These are phyloP conservation scores for Saxidomus purpurata DNA, from an alignment of 1,140 invertebrate species.

Conservation along the genomic window DNA sequence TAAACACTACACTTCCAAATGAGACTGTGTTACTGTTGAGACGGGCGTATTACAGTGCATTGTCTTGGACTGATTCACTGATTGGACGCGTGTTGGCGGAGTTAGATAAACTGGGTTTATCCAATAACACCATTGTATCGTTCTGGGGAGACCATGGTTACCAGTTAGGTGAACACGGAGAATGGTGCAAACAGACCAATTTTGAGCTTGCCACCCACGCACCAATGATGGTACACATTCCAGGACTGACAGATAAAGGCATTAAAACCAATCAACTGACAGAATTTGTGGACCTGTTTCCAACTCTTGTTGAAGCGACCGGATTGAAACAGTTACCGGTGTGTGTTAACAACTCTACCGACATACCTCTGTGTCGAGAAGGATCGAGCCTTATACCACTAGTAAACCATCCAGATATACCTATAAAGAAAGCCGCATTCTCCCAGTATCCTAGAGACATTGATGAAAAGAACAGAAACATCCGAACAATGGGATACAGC, in stretches of 20 bases:
- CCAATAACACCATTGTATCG: conserved; percentile 91
- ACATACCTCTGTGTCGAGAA: conserved; percentile 89
- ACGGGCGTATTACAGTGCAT: conserved; percentile 91
- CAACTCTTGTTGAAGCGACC: conserved; percentile 92
- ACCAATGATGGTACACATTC: conserved; percentile 56
- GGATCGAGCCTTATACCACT: conserved; percentile 89
- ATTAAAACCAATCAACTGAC: conserved; percentile 86
- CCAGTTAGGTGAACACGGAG: conserved; percentile 93
- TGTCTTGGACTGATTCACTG: conserved; percentile 92
- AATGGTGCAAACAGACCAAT: conserved; percentile 96
- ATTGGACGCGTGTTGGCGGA: conserved; percentile 90
- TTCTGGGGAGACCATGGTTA: conserved; percentile 95
- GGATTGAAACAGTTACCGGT: conserved; percentile 88
- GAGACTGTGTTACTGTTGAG: conserved; percentile 49
- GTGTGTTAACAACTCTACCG: conserved; percentile 87
- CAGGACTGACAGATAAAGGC: conserved; percentile 33
- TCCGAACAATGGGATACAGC: conserved; percentile 93
- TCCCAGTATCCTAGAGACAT: conserved; percentile 83
- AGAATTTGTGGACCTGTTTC: conserved; percentile 94
- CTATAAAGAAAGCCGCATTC: conserved; percentile 66
- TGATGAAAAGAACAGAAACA: conserved; percentile 89
- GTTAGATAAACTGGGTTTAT: conserved; percentile 87
- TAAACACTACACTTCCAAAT: conserved; percentile 56
- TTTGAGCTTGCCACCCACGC: conserved; percentile 90
- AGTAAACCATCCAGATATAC: conserved; percentile 50